Evolutionary conservation across 1,140 invertebrate species (phyloP), one percentile per base, ranked within the genome.

Genomic region (Drosophila littoralis): DNA sequence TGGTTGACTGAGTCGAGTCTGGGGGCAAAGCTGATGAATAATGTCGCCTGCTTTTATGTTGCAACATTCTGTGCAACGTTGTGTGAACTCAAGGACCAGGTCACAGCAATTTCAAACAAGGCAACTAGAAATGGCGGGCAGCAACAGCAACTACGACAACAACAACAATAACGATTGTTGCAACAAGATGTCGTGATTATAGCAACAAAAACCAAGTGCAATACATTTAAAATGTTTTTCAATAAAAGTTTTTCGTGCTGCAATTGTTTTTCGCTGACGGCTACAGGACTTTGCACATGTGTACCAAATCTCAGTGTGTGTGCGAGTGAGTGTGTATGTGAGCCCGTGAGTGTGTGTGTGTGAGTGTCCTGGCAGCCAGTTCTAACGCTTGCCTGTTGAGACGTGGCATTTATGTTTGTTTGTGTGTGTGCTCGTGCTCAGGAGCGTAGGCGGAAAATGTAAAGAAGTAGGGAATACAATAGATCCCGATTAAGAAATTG

Each of bases 221-320:
- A 74, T 79, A 86, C 83, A 86, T 86, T 88, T 89, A 74, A 88
- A 86, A 86, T 86, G 83, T 83, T 86, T 86, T 86, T 83, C 83
- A 86, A 86, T 86, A 86, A 86, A 86, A 86, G 61, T 86, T 86
- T 73, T 78, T 71, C 79, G 63, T 66, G 66, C 65, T 80, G 72
- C 83, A 86, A 86, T 86, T 86, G 83, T 89, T 88, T 80, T 77
- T 59, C 51, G 55, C 68, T 72, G 51, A 60, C 55, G 64, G 73
- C 68, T 46, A 55, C 73, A 46, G 35, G 7, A 65, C 22, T 43
- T 59, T 22, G 28, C 42, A 45, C 28, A 59, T 75, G 66, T 55
- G 50, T 48, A n/a, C 17, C 17, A 15, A 13, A 28, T 67, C 43
- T 28, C 6, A 55, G 17, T 51, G 5, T 6, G 8, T 65, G 10